Evolutionary conservation across 1,140 invertebrate genomes (phyloP), one percentile per base, ranked within the genome.

Genomic region (Monomorium pharaonis): DNA sequence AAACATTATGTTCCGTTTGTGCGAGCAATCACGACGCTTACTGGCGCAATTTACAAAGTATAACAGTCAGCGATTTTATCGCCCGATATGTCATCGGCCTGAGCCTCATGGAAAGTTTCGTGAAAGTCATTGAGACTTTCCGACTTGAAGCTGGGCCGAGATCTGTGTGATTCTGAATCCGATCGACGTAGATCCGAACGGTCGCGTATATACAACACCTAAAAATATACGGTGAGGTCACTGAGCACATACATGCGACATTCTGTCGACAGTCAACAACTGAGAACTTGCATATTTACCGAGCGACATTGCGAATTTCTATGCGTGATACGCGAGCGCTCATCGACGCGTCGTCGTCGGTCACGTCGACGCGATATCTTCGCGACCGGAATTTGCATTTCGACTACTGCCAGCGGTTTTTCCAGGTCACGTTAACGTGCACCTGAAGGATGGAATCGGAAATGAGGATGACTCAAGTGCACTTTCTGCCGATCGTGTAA

Each of bases 161-260:
- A 83, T 74, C 24, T 18, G n/a, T n/a, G n/a, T n/a, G n/a, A n/a
- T 42, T 56, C 56, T 24, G 37, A 44, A n/a, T n/a, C n/a, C 47
- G 67, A 83, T 80, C 49, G 63, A 83, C 24, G 18, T 42, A 16
- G 54, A 30, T 74, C 44, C 18, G 21, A 70, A 18, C 21, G 70
- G 14, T 44, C 49, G 18, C 18, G 10, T 51, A 65, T 30, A 69
- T 18, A n/a, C n/a, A 27, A 44, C 47, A 63, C 47, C 77, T 83
- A 83, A 83, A 83, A 83, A 83, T 83, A 83, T 24, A 60, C 78
- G 37, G 3, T 83, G 78, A 83, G 78, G 10, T 83, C 78, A 83
- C 14, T 74, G 51, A 24, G 10, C 10, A 24, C 7, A 30, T 83
- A 74, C 67, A 83, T 14, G 51, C 65, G 37, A 72, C 65, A 58